Percentiles rank a stretch among this genome's conserved stretches.
Evolutionary conservation across 2,888 invertebrate genomes (phyloP).

Genomic region (Drosophila quinaria): DNA sequence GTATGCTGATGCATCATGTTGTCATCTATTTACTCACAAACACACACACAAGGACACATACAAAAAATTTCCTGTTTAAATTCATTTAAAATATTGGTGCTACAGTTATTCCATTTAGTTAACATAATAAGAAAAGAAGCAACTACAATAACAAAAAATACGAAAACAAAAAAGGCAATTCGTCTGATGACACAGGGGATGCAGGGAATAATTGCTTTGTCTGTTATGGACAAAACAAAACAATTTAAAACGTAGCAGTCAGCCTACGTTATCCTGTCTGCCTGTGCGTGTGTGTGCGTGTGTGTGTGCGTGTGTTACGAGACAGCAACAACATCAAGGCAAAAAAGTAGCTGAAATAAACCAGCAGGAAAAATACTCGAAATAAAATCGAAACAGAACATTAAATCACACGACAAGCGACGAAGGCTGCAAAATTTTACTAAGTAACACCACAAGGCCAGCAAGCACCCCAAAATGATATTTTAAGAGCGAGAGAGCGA

Average conservation of each 20-base stretch:
- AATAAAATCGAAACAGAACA: conserved; percentile 18
- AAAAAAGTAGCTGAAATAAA: conserved; percentile 54
- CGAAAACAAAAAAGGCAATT: not conserved
- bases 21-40: conserved; percentile 26
- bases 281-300: conserved; percentile 5
- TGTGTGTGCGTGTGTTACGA: conserved; percentile 16
- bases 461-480: conserved; percentile 45
- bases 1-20: conserved; percentile 32
- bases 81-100: not conserved
- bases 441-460: conserved; percentile 27
- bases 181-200: conserved; percentile 43
- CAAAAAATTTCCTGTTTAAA: not conserved
- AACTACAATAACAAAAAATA: conserved; percentile 2
- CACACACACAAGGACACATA: not conserved
- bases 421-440: conserved; percentile 35
- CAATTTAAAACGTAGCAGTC: conserved; percentile 58
- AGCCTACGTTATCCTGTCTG: conserved; percentile 8
- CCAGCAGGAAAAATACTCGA: conserved; percentile 30
- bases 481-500: conserved; percentile 45
- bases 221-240: conserved; percentile 82
- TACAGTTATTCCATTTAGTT: not conserved
- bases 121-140: conserved; percentile 6
- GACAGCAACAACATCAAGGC: conserved; percentile 40
- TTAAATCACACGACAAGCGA: conserved; percentile 47
- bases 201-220: conserved; percentile 78